These are phyloP conservation scores for Apostichopus californicus DNA, from an alignment of 35 echinoderm and acorn worm species.

Conservation along the genomic window DNA sequence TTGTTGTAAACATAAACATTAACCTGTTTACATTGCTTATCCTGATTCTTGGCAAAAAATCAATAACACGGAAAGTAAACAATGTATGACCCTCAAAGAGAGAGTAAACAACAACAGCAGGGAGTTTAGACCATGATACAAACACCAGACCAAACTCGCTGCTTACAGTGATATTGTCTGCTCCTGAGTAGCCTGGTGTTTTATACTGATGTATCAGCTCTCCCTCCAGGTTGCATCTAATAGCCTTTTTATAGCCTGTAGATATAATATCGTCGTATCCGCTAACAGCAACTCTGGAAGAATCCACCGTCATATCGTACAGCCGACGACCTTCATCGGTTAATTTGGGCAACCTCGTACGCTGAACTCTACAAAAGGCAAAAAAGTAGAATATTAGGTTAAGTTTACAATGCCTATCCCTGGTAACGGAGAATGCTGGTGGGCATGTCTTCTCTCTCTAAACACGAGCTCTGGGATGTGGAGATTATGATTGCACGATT, in stretches of 20 bases:
- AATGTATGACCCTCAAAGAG: neutral
- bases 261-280: neutral
- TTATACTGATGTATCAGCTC: too few species aligned
- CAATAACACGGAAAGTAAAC: neutral
- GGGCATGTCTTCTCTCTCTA: too few species aligned
- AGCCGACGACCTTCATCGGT: neutral
- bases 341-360: neutral
- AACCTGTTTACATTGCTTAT: neutral
- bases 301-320: neutral
- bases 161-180: neutral
- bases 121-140: neutral
- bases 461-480: too few species aligned
- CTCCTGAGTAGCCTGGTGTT: neutral
- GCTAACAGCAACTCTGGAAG: neutral
- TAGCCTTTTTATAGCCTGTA: too few species aligned
- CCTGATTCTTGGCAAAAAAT: neutral
- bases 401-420: too few species aligned
- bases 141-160: slow-evolving; percentile 5
- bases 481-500: too few species aligned
- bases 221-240: too few species aligned
- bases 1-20: neutral
- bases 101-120: slow-evolving; percentile 4
- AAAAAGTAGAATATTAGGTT: neutral
- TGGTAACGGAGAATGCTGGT: too few species aligned
- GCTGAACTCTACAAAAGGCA: neutral